phyloP scores from a whole-genome alignment of 2,113 vertebrate genomes.

The Nanger granti region DNA sequence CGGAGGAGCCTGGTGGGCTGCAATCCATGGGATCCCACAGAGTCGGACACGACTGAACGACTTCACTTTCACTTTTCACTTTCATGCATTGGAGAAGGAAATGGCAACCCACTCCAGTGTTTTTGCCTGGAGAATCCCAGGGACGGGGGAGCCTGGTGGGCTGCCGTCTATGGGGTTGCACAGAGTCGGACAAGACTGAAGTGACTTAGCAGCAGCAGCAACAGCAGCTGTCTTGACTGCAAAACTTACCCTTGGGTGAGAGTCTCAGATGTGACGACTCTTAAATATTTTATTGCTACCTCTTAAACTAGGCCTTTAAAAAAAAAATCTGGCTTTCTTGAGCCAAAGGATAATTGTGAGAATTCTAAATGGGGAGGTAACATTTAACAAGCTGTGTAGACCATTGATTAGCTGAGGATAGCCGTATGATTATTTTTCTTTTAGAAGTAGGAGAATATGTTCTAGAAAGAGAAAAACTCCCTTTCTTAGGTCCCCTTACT shows the following conservation, averaged over 20 bases:
- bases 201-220: no score
- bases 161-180: no score
- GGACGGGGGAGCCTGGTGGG: no score
- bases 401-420: constrained; percentile 10
- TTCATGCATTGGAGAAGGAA: no score
- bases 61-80: no score
- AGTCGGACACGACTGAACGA: no score
- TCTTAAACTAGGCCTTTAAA: background rate
- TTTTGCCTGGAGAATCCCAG: no score
- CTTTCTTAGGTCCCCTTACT: background rate
- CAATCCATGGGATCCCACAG: no score
- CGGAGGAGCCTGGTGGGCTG: no score
- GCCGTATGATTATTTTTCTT: constrained; percentile 18
- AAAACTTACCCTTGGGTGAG: background rate
- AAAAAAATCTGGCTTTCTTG: background rate
- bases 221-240: accelerated
- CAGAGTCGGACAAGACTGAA: no score
- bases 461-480: background rate
- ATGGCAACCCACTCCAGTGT: no score
- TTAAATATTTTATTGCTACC: constrained; percentile 31
- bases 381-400: background rate
- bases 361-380: background rate
- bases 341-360: background rate
- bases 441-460: background rate
- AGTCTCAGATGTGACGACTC: background rate